phyloP scores from a whole-genome alignment of 2,888 invertebrate genomes.

The Cremastinae sp. region DNA sequence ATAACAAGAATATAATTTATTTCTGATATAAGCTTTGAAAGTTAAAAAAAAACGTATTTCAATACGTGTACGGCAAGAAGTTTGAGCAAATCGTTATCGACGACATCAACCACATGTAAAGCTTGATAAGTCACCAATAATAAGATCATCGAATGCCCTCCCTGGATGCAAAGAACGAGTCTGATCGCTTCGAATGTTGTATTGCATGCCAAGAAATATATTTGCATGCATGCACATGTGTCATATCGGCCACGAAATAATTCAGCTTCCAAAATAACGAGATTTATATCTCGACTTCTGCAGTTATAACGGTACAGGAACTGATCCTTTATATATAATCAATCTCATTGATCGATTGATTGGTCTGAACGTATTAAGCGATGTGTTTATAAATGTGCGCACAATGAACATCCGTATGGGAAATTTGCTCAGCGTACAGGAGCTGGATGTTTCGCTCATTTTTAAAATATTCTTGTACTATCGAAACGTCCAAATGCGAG shows the following conservation, averaged over 20 bases:
- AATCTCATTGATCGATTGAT: conserved; percentile 38
- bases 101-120: conserved; percentile 20
- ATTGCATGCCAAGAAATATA: conserved; percentile 15
- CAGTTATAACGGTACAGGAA: conserved; percentile 49
- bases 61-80: too few relatives aligned
- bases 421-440: conserved; percentile 53
- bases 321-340: conserved; percentile 30
- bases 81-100: conserved; percentile 56
- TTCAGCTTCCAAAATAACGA: conserved; percentile 53
- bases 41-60: too few relatives aligned
- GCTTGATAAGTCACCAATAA: conserved; percentile 42
- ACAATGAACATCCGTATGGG: conserved; percentile 25
- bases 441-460: conserved; percentile 51
- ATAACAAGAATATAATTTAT: too few relatives aligned
- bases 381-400: not conserved
- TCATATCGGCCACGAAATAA: conserved; percentile 30
- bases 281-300: conserved; percentile 51
- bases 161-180: conserved; percentile 25
- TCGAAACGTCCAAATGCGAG: not conserved
- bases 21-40: too few relatives aligned
- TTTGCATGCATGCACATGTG: conserved; percentile 21
- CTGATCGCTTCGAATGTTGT: conserved; percentile 16
- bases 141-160: conserved; percentile 41
- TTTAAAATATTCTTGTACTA: conserved; percentile 40
- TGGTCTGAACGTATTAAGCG: not conserved